A percentile compares a stretch with the other conserved stretches of the same genome.
Conservation (phyloP, 1,140 invertebrate genomes). For the Latrodectus geometricus region DNA sequence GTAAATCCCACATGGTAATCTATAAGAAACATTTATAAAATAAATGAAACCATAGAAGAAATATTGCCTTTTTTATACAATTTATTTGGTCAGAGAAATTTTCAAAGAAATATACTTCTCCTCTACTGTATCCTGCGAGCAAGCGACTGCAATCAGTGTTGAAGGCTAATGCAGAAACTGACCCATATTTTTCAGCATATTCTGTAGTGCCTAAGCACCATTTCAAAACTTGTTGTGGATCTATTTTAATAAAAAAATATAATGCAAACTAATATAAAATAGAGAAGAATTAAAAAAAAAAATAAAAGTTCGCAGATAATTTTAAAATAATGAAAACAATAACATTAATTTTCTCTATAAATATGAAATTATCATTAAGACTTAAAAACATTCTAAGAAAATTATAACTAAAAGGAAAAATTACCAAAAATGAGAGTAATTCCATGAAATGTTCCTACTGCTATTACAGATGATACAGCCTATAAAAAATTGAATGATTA, state of each 20-base stretch:
- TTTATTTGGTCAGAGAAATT: not conserved
- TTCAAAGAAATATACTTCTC: conserved; percentile 71
- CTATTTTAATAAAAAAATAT: conserved; percentile 62
- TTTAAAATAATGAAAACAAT: too few species aligned
- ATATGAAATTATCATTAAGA: too few species aligned
- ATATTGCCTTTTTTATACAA: not conserved
- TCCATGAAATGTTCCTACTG: conserved; percentile 93
- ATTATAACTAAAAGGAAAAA: not conserved
- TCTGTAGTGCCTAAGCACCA: conserved; percentile 79
- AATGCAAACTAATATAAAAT: not conserved
- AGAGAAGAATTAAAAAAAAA: too few species aligned
- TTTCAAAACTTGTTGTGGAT: conserved; percentile 75
- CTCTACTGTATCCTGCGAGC: conserved; percentile 87
- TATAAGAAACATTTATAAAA: conserved; percentile 58
- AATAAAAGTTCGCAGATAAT: too few species aligned
- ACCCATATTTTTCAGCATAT: conserved; percentile 73
- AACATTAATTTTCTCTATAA: too few species aligned
- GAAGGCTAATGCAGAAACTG: conserved; percentile 86
- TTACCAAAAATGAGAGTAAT: conserved; percentile 88
- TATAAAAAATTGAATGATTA: conserved; percentile 11
- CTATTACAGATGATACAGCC: conserved; percentile 82
- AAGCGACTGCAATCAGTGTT: conserved; percentile 88
- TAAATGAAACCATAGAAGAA: not conserved
- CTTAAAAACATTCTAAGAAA: too few species aligned
- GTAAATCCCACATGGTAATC: conserved; percentile 73